These are phyloP conservation scores for Lindbergichthys nudifrons DNA, from an alignment of 2,797 vertebrate species.

Conservation along the genomic window DNA sequence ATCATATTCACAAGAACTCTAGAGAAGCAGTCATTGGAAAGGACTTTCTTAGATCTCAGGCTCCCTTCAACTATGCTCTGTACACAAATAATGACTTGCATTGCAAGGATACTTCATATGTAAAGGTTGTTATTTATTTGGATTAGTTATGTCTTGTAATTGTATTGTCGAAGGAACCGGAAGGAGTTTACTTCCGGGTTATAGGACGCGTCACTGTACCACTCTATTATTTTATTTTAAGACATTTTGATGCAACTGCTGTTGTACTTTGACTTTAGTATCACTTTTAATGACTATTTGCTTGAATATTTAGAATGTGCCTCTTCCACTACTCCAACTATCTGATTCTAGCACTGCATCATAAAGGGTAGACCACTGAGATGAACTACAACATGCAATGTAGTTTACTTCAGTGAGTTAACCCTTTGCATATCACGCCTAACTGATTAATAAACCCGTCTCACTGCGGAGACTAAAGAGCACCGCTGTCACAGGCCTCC, in stretches of 20 bases:
- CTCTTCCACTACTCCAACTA: background rate
- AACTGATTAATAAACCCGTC: constrained; percentile 7
- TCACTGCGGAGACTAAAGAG: background rate
- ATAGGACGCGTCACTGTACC: no score
- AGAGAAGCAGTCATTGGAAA: no score
- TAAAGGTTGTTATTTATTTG: no score
- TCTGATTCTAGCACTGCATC: background rate
- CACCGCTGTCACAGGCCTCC: background rate
- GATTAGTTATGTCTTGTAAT: no score
- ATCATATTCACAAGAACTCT: no score
- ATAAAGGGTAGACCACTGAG: background rate
- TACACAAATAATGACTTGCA: no score
- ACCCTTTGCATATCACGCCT: background rate
- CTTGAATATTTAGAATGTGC: background rate
- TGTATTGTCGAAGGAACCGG: no score
- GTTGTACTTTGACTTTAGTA: background rate
- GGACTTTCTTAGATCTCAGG: no score
- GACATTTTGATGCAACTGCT: background rate
- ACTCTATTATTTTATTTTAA: background rate
- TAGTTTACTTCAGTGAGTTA: background rate
- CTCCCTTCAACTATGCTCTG: no score
- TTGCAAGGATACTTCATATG: no score
- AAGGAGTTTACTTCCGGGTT: no score
- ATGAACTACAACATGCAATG: background rate
- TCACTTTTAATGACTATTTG: background rate